Evolutionary conservation across 2,113 vertebrate species (phyloP).

Genomic region (Mobula hypostoma): DNA sequence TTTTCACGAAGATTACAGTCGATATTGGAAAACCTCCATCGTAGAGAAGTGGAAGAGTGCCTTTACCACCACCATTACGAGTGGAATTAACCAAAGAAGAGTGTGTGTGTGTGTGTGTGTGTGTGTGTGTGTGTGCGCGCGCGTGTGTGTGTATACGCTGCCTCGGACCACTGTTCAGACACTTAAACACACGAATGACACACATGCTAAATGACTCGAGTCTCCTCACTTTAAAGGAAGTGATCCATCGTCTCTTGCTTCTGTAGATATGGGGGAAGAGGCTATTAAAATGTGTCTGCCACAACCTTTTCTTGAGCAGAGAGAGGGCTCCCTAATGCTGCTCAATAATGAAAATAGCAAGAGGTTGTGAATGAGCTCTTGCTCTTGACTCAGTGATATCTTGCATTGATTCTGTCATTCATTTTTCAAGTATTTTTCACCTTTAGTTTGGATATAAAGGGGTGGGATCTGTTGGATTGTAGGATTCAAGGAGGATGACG

Average conservation of each 20-base stretch:
- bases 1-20: conserved; percentile 22
- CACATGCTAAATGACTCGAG: not conserved
- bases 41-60: not conserved
- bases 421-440: not conserved
- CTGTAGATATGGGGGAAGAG: not conserved
- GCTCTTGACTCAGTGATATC: not conserved
- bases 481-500: not conserved
- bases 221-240: not conserved
- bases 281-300: not conserved
- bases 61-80: not conserved
- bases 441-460: not conserved
- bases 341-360: not conserved
- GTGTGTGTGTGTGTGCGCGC: conserved; percentile 18
- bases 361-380: not conserved
- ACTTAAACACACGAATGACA: not conserved
- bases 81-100: conserved; percentile 7
- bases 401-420: not conserved
- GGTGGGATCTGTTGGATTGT: no score
- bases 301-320: not conserved
- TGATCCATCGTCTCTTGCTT: not conserved
- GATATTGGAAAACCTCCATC: conserved; percentile 29
- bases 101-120: conserved; percentile 1
- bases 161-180: not conserved
- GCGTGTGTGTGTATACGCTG: not conserved
- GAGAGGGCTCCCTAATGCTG: not conserved